These are phyloP conservation scores for Tenthredo notha DNA, from an alignment of 2,888 invertebrate genomes.

Conservation along the genomic window DNA sequence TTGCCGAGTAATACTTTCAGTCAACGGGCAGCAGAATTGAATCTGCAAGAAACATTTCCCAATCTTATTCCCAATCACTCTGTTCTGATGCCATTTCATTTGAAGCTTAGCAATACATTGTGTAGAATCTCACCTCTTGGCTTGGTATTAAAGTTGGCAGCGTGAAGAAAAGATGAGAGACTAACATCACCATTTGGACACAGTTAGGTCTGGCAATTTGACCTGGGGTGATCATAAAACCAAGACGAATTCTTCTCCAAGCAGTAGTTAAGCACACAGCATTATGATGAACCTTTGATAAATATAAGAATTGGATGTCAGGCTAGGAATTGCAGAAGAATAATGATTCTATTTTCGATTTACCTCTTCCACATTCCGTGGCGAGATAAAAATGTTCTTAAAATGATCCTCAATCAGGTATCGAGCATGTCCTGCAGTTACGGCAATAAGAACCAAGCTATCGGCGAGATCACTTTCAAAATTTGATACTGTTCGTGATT, in stretches of 20 bases:
- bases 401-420: conserved; percentile 80
- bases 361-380: conserved; percentile 75
- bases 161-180: conserved; percentile 80
- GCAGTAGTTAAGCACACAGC: conserved; percentile 81
- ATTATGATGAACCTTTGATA: conserved; percentile 80
- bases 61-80: conserved; percentile 21
- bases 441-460: conserved; percentile 81
- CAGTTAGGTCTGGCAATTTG: conserved; percentile 81
- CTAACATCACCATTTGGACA: conserved; percentile 82
- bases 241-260: conserved; percentile 80
- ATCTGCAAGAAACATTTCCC: conserved; percentile 56
- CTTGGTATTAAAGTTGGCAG: conserved; percentile 79
- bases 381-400: conserved; percentile 78
- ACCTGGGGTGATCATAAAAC: conserved; percentile 80
- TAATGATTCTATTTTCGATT: conserved; percentile 31
- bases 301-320: conserved; percentile 16
- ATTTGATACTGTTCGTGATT: conserved; percentile 68
- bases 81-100: neutral
- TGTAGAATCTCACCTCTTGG: conserved; percentile 60
- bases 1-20: conserved; percentile 59
- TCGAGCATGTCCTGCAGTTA: conserved; percentile 82
- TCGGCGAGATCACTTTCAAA: conserved; percentile 81
- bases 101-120: neutral
- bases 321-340: neutral
- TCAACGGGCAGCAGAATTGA: conserved; percentile 64